phyloP scores from a whole-genome alignment of 2,888 invertebrate genomes.

The Portevinia maculata region DNA sequence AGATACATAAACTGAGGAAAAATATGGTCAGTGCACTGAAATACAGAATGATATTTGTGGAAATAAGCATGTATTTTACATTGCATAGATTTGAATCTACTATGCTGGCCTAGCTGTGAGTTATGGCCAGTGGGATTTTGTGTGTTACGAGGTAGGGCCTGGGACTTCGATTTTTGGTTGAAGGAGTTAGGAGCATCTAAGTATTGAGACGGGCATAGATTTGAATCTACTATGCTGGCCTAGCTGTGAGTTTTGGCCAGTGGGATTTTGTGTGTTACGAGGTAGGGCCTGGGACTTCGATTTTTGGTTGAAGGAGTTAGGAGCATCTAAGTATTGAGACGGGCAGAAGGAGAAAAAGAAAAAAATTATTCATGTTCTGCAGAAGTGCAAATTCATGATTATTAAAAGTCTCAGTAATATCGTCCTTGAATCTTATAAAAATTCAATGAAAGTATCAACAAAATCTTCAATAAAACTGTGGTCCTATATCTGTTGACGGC shows the following conservation, averaged over 20 bases:
- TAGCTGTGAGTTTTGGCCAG: slow-evolving; percentile 38
- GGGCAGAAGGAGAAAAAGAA: no score
- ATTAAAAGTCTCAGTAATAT: no score
- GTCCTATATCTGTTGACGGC: no score
- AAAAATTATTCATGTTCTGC: slow-evolving; percentile 25
- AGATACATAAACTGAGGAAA: slow-evolving; percentile 36
- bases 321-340: slow-evolving; percentile 11
- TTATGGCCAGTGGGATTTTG: slow-evolving; percentile 40
- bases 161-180: slow-evolving; percentile 10
- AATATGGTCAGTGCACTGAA: slow-evolving; percentile 28
- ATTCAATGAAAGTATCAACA: no score
- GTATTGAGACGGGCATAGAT: slow-evolving; percentile 41
- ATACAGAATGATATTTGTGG: slow-evolving; percentile 4
- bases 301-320: slow-evolving; percentile 12
- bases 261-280: slow-evolving; percentile 26
- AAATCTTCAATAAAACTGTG: no score
- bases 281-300: background rate
- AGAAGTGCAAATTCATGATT: background rate
- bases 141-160: slow-evolving; percentile 3
- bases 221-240: slow-evolving; percentile 53
- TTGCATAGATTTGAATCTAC: slow-evolving; percentile 58
- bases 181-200: slow-evolving; percentile 6
- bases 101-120: slow-evolving; percentile 41
- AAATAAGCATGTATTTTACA: slow-evolving; percentile 33
- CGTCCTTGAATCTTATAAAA: no score